Conservation (phyloP, 2,888 invertebrate species). For the Archips xylosteana region DNA sequence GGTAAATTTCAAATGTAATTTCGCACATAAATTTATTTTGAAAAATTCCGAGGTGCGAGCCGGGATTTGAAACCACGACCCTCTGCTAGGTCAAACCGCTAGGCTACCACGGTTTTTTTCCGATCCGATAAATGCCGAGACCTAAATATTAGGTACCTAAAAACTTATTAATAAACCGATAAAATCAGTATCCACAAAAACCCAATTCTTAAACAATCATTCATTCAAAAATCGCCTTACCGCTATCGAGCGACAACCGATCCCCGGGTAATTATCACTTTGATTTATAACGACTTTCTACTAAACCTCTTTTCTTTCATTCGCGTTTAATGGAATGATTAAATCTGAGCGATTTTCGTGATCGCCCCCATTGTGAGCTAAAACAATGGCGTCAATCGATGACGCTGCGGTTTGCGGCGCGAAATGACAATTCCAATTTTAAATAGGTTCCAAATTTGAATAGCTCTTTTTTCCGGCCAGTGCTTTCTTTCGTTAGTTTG, state of each 20-base stretch:
- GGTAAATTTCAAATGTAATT: too few species aligned
- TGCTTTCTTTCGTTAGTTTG: not conserved
- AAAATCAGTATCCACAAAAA: not conserved
- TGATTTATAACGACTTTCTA: conserved; percentile 77
- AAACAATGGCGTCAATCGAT: conserved; percentile 76
- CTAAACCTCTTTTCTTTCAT: conserved; percentile 76
- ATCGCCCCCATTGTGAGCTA: conserved; percentile 60
- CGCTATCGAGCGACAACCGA: conserved; percentile 29
- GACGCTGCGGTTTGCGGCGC: conserved; percentile 50
- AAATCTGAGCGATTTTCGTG: conserved; percentile 62
- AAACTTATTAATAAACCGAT: not conserved
- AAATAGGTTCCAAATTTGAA: conserved; percentile 34
- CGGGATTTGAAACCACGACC: too few species aligned
- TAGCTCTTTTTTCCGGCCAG: conserved; percentile 5
- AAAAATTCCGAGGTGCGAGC: too few species aligned
- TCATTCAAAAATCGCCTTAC: conserved; percentile 40
- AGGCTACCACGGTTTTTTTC: too few species aligned
- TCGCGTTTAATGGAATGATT: conserved; percentile 53
- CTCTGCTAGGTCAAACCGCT: too few species aligned
- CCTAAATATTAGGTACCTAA: not conserved
- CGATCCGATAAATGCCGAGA: too few species aligned
- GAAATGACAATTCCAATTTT: conserved; percentile 36
- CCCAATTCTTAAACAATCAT: conserved; percentile 20
- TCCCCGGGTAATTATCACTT: conserved; percentile 69
- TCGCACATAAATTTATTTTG: too few species aligned